Evolutionary conservation across 2,113 vertebrate species (phyloP), one percentile per base, ranked within the genome.

Genomic region (Lipotes vexillifer): DNA sequence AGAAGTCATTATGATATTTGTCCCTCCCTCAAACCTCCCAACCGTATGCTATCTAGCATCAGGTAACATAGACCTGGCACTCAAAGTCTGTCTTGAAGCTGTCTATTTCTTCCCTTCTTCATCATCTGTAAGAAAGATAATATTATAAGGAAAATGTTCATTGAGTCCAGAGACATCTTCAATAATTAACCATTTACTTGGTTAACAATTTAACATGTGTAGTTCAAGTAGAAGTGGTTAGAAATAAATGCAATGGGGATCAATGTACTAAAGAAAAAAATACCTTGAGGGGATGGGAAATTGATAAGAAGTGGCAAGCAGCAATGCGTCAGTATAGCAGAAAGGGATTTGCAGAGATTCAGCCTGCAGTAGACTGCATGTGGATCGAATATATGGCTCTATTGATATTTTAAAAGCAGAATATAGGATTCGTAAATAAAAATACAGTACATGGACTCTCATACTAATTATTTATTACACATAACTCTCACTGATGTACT

Each of bases 211-310:
- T 82, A 94, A 93, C 46, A 86, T 71, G 46, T 66, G 8, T 33
- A 93, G 15, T 12, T 63, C 44, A 88, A 85, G 12, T 59, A 68
- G 31, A 90, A 59, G 27, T 55, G 15, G 33, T 85, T 95, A 95
- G 69, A 96, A 96, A 93, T 78, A 92, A 91, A 94, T 52, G 55
- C 31, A 68, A 6, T 46, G 46, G 92, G 36, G 68, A 90, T 94
- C 78, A 87, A 61, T 96, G 18, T 33, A 44, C 81, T 89, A 95
- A 82, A 75, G 23, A 80, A 92, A 85, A 88, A 93, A n/a, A 17
- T 38, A 36, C 33, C n/a, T 86, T 71, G 38, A 88, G 15, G 55
- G 13, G 36, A 65, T 80, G 52, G 49, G 41, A 93, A 89, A 63
- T 90, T 69, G 38, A n/a, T 69, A 66, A 81, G 59, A 86, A 52